These are phyloP conservation scores for Epiblema foenella DNA, from an alignment of 2,888 invertebrate genomes.

Conservation along the genomic window DNA sequence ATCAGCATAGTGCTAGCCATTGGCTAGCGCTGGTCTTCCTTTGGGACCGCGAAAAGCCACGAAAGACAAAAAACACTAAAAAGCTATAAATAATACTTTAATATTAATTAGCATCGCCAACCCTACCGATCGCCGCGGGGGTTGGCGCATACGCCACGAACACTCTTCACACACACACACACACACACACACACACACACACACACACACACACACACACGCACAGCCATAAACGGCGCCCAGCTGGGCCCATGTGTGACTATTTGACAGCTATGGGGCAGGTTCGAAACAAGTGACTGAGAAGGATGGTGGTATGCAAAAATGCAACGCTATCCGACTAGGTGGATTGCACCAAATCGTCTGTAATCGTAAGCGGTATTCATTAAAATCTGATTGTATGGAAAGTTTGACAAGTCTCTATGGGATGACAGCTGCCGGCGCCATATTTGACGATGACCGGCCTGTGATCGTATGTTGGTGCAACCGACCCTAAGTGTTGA, in stretches of 20 bases:
- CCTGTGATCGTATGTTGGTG: too few species aligned
- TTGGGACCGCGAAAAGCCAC: too few species aligned
- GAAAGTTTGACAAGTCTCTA: too few species aligned
- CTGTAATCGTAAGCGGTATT: too few species aligned
- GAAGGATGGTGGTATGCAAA: constrained; percentile 5
- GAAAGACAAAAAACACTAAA: too few species aligned
- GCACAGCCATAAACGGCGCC: constrained; percentile 51
- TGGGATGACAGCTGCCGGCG: too few species aligned
- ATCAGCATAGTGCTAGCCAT: too few species aligned
- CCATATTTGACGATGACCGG: too few species aligned
- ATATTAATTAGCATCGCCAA: constrained; percentile 40
- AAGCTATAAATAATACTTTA: neutral
- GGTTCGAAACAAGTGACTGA: constrained; percentile 38
- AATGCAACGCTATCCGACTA: neutral
- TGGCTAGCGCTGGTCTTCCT: too few species aligned
- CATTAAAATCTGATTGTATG: too few species aligned
- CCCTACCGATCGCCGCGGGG: constrained; percentile 65
- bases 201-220: constrained; percentile 17
- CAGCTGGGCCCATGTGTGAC: constrained; percentile 56
- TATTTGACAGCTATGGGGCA: constrained; percentile 42
- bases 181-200: constrained; percentile 43
- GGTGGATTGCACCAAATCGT: too few species aligned
- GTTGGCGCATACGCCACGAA: constrained; percentile 64
- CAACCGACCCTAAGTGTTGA: too few species aligned
- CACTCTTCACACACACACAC: constrained; percentile 11